Base-by-base conservation (phyloP, 2,797 vertebrate species). In the Lepilemur septentrionalis region DNA sequence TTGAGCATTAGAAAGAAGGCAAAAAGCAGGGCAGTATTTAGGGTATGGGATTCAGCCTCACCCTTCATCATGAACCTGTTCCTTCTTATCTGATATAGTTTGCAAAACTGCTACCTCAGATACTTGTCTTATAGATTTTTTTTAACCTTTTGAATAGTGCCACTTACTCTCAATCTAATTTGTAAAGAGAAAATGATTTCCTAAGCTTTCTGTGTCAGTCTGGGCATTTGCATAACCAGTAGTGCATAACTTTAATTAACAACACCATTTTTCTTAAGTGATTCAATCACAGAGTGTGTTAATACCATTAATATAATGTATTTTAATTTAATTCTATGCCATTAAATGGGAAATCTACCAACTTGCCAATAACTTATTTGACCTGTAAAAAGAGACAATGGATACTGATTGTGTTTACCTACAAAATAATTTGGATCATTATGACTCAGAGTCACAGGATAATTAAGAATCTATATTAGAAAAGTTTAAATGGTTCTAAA, bases 241-340 rank as follows among this genome's bases (percentile, higher is more conserved):
- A 81, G 89, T 80, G 46, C 61, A 82, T 28, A 96, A 55, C 89
- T 95, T 95, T 97, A 95, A 96, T 97, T 85, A 97, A 96, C 69
- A 76, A 50, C 82, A 96, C 20, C 55, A 96, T 96, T 97, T 97
- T 97, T 97, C 84, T 89, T 87, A 91, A 96, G 63, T 93, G 0
- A 94, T 95, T 97, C 15, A 81, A 95, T 96, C 87, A 94, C 35
- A 48, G 17, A 73, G 2, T 92, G 75, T 97, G 38, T 93, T 87
- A 97, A 94, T 91, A 79, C 0, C 55, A 95, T 76, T 96, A 81
- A 61, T 84, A 83, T 14, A 81, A 23, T 93, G 43, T 90, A 94
- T 94, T 13, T 30, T 14, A 96, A 94, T 0, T 70, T 83, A 92
- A 94, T 97, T 83, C 30, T 85, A 1, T 89, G n/a, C 5, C 32